Evolutionary conservation across 1,140 invertebrate genomes (phyloP), one percentile per base, ranked within the genome.

Genomic region (Orius insidiosus): DNA sequence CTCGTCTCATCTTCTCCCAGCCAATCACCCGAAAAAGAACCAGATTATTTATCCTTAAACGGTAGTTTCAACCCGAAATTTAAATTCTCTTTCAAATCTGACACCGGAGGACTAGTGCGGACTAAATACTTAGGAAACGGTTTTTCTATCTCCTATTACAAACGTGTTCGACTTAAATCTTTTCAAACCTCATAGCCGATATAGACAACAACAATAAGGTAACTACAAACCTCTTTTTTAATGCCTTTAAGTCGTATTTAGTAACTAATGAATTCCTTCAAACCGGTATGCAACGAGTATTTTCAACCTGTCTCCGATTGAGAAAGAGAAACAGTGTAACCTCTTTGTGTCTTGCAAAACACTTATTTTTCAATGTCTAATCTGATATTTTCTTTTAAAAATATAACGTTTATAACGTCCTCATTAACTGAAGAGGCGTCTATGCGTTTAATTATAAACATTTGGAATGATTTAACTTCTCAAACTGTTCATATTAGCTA

Each of bases 141-240:
- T 3, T 48, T 48, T 40, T 43, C 40, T 7, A 47, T 52, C 18
- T 13, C 44, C 7, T 52, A 52, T 34, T 52, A 47, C 44, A 47
- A 52, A 18, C 38, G 40, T 46, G 45, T 50, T 4, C 18, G 48
- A 8, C 47, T 52, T 30, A 49, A 52, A 36, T 42, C 47, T 1
- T 52, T 38, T 19, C 39, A 11, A 15, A 49, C 46, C 43, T 52
- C 13, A 30, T 48, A 5, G 31, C 37, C 10, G 40, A 44, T 13
- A 19, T 52, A 8, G 46, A 49, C 34, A 43, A 47, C 19, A 49
- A 45, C 32, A 41, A 48, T 18, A 40, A 52, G 47, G 47, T 48
- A 52, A n/a, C 31, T 24, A 24, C 24, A 24, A 24, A 24, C 24
- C 24, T 24, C 24, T 9, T 15, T 40, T 40, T 14, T 14, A 14